These are phyloP conservation scores for Clusia tigrina DNA, from an alignment of 2,888 invertebrate species.

Conservation along the genomic window DNA sequence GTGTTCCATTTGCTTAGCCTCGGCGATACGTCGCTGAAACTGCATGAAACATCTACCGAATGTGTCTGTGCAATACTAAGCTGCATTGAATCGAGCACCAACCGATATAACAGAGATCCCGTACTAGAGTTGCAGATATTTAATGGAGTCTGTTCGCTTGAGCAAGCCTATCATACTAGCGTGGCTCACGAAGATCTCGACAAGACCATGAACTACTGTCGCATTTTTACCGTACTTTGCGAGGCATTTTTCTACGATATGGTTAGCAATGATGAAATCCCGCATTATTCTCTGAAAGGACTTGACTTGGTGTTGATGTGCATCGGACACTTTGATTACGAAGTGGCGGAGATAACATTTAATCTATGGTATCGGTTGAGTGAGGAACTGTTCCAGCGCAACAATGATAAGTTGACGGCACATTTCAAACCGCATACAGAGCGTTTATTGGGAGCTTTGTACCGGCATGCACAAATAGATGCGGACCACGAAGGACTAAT, in stretches of 20 bases:
- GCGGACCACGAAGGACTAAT: slow-evolving; percentile 89
- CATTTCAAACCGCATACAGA: slow-evolving; percentile 91
- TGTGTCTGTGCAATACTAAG: slow-evolving; percentile 87
- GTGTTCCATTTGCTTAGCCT: slow-evolving; percentile 75
- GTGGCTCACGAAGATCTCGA: slow-evolving; percentile 94
- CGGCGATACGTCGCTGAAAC: slow-evolving; percentile 69
- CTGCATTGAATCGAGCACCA: slow-evolving; percentile 78
- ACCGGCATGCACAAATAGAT: slow-evolving; percentile 95
- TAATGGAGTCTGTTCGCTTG: slow-evolving; percentile 80
- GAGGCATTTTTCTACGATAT: slow-evolving; percentile 90
- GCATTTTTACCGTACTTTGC: slow-evolving; percentile 87
- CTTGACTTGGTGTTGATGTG: slow-evolving; percentile 90
- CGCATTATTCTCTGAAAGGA: slow-evolving; percentile 82
- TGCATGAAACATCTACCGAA: slow-evolving; percentile 92
- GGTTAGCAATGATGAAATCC: slow-evolving; percentile 70
- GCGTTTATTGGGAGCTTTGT: slow-evolving; percentile 86
- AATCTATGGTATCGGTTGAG: slow-evolving; percentile 96
- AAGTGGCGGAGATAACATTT: slow-evolving; percentile 93
- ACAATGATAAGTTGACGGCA: slow-evolving; percentile 80
- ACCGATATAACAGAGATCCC: slow-evolving; percentile 67
- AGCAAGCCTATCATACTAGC: slow-evolving; percentile 87
- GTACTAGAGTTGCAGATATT: slow-evolving; percentile 82
- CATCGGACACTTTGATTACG: slow-evolving; percentile 97
- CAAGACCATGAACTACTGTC: slow-evolving; percentile 91
- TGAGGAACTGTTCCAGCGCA: slow-evolving; percentile 89